Percentiles rank a stretch among this genome's conserved stretches.
phyloP scores from a whole-genome alignment of 2,888 invertebrate species.

The Diploptera punctata region DNA sequence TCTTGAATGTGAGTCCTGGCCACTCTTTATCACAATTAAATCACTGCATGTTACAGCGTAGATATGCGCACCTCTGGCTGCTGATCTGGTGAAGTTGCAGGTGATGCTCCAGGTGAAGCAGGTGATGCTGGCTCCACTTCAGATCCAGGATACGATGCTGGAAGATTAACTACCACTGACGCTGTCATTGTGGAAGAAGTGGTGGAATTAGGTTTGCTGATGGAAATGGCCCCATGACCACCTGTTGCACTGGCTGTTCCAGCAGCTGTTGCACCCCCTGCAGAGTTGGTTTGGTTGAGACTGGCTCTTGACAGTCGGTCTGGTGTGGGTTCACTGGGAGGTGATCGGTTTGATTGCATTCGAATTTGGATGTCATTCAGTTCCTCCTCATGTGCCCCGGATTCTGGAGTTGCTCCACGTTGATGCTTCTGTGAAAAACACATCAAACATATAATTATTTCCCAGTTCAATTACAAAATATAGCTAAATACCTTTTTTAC shows the following conservation, averaged over 20 bases:
- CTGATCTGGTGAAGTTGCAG: conserved; percentile 47
- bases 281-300: conserved; percentile 42
- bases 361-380: conserved; percentile 56
- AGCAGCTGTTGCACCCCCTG: conserved; percentile 34
- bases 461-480: too few species aligned
- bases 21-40: conserved; percentile 1
- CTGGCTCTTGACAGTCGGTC: conserved; percentile 44
- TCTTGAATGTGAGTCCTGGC: too few species aligned
- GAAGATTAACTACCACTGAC: conserved; percentile 51
- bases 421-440: conserved; percentile 46
- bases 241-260: conserved; percentile 15
- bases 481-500: too few species aligned
- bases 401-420: conserved; percentile 47
- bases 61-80: conserved; percentile 51
- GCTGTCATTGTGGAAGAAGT: conserved; percentile 51
- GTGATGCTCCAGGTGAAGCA: conserved; percentile 46
- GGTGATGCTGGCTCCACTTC: conserved; percentile 49
- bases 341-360: conserved; percentile 47
- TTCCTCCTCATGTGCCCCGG: conserved; percentile 53
- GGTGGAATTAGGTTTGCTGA: conserved; percentile 50
- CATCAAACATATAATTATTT: too few species aligned
- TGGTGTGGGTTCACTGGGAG: conserved; percentile 44
- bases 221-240: conserved; percentile 45
- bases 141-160: conserved; percentile 51
- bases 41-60: conserved; percentile 31